Evolutionary conservation across 2,888 invertebrate species (phyloP).

Genomic region (Acanthosepion esculentum): DNA sequence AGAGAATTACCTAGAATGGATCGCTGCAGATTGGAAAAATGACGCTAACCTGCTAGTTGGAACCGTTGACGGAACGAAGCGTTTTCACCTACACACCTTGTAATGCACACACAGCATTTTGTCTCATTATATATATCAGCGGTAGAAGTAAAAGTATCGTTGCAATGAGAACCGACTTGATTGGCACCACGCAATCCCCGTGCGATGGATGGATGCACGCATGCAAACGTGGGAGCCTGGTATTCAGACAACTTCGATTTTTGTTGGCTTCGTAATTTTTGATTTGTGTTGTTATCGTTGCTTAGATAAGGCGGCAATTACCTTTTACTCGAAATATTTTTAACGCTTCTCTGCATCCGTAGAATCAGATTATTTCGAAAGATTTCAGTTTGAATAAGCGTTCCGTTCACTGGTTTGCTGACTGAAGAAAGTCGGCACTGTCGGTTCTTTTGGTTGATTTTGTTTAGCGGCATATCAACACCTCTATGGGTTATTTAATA

Average conservation of each 20-base stretch:
- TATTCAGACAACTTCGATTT: not conserved
- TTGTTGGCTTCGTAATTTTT: not conserved
- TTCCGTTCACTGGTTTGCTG: not conserved
- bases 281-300: not conserved
- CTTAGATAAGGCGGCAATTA: not conserved
- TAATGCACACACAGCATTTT: no score
- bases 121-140: not conserved
- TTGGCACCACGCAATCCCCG: not conserved
- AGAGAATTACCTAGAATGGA: no score
- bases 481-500: no score
- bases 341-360: not conserved
- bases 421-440: not conserved
- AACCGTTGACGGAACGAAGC: no score
- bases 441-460: not conserved
- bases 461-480: no score
- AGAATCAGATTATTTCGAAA: not conserved
- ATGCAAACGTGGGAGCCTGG: not conserved
- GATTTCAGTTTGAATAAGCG: not conserved
- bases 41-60: no score
- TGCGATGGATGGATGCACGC: not conserved
- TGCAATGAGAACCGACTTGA: not conserved
- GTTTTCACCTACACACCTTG: no score
- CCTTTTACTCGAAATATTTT: not conserved
- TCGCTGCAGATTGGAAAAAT: no score
- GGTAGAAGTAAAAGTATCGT: not conserved